Base-by-base conservation (phyloP, 2,797 vertebrate genomes). In the Triplophysa bombifrons region DNA sequence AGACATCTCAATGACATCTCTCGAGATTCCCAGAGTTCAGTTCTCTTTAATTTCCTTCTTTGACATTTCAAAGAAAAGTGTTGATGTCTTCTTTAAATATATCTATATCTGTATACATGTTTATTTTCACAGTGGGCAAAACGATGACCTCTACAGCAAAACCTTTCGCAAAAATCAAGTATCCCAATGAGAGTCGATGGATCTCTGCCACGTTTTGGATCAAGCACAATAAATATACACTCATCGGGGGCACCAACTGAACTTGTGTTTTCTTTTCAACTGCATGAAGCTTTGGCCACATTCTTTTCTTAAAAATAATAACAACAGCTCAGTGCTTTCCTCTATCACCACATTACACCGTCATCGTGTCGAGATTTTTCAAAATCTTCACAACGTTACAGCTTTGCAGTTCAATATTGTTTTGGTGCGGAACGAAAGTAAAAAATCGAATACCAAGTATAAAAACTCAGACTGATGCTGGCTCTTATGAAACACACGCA, bases 61-160 rank as follows among this genome's bases (percentile, higher is more conserved):
- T 90, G 91, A 92, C 85, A 81, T 86, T 91, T 88, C 89, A 84
- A 90, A 80, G 84, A 90, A 88, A 91, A 88, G 95, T 93, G 90
- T 91, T 92, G 93, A 96, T 94, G 95, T 94, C 95, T 95, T 95
- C 91, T 92, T 94, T 93, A 94, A 94, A 94, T 95, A 95, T 94
- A 95, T 95, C 91, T 95, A 93, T 94, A 94, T 93, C 92, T 95
- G 93, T 94, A 93, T 95, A 95, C 92, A 94, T 87, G 90, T 91
- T 93, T 83, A 86, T 94, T 93, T 95, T 98, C 97, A 99, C 97
- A 98, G 97, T 98, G 97, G 97, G 96, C 94, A 96, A 93, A 93
- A 92, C 84, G 84, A 93, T 92, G 91, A 94, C 93, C 91, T 94
- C 91, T 91, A 94, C 92, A 93, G 92, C 91, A 93, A 94, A 93